Base-by-base conservation (phyloP, 2,888 invertebrate genomes). In the Tenthredo distinguenda region DNA sequence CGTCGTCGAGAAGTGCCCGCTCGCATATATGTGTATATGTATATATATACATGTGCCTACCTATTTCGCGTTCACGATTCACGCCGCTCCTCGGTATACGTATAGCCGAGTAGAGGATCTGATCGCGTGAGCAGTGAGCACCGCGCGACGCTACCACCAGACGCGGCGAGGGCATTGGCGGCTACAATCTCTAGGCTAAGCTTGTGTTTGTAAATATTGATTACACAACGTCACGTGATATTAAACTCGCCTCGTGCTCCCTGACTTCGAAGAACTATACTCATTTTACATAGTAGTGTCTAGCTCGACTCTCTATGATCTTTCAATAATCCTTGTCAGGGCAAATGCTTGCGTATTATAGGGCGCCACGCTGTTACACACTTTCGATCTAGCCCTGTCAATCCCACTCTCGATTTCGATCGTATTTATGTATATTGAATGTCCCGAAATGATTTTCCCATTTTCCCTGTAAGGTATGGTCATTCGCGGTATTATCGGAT, bases 191-290 rank as follows among this genome's bases (percentile, higher is more conserved):
- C 81, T 62, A 62, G 81, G 62, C 58, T 68, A 83, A 83, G 83
- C 65, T 83, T 83, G 83, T 83, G 83, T 83, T 83, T 83, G 83
- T 83, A 83, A 83, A 83, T 83, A 83, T 83, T 83, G 83, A 83
- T 83, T 83, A 83, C 83, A 83, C 83, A 83, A 83, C 68, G 68
- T 83, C 81, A 81, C 81, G 68, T 68, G 47, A 83, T 68, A 65
- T 58, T 21, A 43, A 31, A 43, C 40, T 26, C 31, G 68, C 47
- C 68, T 31, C 68, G 68, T 83, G 65, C 50, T 68, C 43, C 7
- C 58, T 50, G 68, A 31, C 68, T 62, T n/a, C 37, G 81, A 77
- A 21, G 21, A 43, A 43, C 62, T 62, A 62, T 62, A 62, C 26
- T 7, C 21, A 21, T 26, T 62, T 62, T 12, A 62, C 62, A 26